phyloP scores from a whole-genome alignment of 2,888 invertebrate species.

The Malacosoma neustria region DNA sequence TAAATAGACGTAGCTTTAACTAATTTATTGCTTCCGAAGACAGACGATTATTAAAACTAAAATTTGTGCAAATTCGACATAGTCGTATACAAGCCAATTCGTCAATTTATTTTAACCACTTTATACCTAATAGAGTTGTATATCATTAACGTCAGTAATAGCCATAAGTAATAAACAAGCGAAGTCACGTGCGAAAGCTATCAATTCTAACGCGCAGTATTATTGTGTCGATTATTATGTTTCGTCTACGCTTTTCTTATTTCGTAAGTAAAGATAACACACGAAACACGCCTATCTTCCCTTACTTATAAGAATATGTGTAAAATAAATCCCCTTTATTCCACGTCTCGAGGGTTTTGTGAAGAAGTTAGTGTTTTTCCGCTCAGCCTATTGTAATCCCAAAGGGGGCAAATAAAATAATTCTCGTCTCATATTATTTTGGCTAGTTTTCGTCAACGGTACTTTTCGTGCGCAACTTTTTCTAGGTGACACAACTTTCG shows the following conservation, averaged over 20 bases:
- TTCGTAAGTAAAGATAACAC: neutral
- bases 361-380: neutral
- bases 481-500: neutral
- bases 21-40: too few species aligned
- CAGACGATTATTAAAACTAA: too few species aligned
- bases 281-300: neutral
- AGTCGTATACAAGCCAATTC: too few species aligned
- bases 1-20: too few species aligned
- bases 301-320: slow-evolving; percentile 1
- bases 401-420: neutral
- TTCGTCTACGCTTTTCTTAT: slow-evolving; percentile 5
- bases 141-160: too few species aligned
- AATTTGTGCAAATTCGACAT: too few species aligned
- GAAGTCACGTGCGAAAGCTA: too few species aligned
- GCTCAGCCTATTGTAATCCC: neutral
- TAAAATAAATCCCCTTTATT: neutral
- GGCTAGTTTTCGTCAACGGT: neutral
- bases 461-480: neutral
- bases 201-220: too few species aligned
- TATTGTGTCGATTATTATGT: neutral
- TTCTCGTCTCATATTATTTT: neutral
- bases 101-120: too few species aligned
- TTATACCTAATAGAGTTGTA: too few species aligned
- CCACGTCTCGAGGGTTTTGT: neutral
- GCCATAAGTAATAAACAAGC: too few species aligned